Evolutionary conservation across 2,888 invertebrate species (phyloP), one percentile per base, ranked within the genome.

Genomic region (Drosophila mimica): DNA sequence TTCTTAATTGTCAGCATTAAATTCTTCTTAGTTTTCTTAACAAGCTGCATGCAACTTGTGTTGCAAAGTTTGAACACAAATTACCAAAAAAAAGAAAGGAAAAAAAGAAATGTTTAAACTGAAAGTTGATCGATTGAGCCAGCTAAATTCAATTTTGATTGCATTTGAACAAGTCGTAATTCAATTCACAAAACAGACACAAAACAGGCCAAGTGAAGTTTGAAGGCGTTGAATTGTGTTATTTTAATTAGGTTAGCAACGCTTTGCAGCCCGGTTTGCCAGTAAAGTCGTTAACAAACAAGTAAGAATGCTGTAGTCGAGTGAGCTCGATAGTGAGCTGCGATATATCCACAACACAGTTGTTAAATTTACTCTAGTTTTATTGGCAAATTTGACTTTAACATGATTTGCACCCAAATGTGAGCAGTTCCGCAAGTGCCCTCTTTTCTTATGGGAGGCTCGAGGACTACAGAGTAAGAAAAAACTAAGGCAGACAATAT

Each of bases 111-210:
- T 53, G 9, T 34, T 53, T 25, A 46, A 63, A n/a, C 30, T 34
- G 40, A 40, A 51, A 51, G 49, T 40, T 34, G 28, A 62, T 62
- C 63, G 40, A 38, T 64, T 17, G 4, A 33, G 20, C 20, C 15
- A 30, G 17, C 13, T 36, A 7, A 36, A 13, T 43, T 57, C 20
- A 30, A 40, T 57, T 46, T 43, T 15, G 15, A 20, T 4, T 31
- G 4, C 30, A 13, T 40, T 13, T 17, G n/a, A 43, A 31, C 57
- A 43, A 57, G 15, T 57, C 31, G 20, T 31, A 31, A 40, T 31
- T 31, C 13, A 57, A 30, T 57, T 30, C 25, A 7, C 25, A 36
- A 28, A 33, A 51, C 17, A 25, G 7, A 15, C 3, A 25, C 46
- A 25, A 25, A 25, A n/a, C 31, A 3, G 31, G 2, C 17, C 31